Base-by-base conservation (phyloP, 92 coral and sea anemone species). In the Heteractis magnifica region DNA sequence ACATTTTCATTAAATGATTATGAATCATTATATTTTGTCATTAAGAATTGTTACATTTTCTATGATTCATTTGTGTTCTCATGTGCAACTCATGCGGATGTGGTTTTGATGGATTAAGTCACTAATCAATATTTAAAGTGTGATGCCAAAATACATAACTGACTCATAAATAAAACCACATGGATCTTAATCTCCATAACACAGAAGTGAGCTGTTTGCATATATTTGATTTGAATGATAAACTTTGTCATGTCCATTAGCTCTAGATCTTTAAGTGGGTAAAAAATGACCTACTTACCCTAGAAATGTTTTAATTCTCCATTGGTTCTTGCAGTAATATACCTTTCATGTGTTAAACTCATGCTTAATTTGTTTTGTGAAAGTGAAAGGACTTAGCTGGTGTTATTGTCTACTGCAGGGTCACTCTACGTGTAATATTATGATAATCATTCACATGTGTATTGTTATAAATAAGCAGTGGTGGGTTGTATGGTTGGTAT, bases 331-430 rank as follows among this genome's bases (percentile, higher is more conserved):
- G 4, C 73, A 12, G 9, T 7, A 7, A 9, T 20, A 23, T 11
- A 68, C 4, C 14, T 8, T 2, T 5, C 73, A 23, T 68, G 73
- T 53, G 13, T 12, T 10, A 5, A 65, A n/a, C 56, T 26, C n/a
- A 49, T 21, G 56, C 6, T 26, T 6, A 6, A 10, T 41, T 75
- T 6, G 11, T 56, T 21, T n/a, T 16, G 51, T 70, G 41, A 81
- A 81, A 81, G 84, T 81, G 77, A 81, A 81, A 81, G 44, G 44
- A 34, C 44, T 34, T 68, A 20, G 21, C 49, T 6, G 23, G 73
- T 7, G 73, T 64, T 26, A 26, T 68, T 68, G 73, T 68, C 73
- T 68, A 26, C 6, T 14, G 75, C 44, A 34, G 53, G 73, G 56
- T 56, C 83, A 20, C 23, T 62, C n/a, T n/a, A 19, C 11, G 14